Conservation (phyloP, 2,113 vertebrate species). For the Crocuta crocuta region DNA sequence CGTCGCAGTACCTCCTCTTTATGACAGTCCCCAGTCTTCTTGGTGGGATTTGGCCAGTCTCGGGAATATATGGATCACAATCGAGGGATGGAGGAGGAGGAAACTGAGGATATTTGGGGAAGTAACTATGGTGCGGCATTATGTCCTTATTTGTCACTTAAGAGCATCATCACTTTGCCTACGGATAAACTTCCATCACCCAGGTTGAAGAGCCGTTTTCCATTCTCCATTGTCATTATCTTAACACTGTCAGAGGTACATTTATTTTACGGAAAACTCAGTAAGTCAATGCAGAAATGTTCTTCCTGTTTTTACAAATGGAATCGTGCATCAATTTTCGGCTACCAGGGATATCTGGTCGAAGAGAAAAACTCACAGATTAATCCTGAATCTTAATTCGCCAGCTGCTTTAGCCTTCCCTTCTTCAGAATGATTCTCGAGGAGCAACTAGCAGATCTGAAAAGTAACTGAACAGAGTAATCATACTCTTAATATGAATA, state of each 20-base stretch:
- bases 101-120: constrained; percentile 29
- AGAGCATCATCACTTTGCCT: constrained; percentile 4
- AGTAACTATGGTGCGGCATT: background rate
- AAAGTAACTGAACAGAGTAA: constrained; percentile 21
- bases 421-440: background rate
- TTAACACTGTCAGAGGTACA: background rate
- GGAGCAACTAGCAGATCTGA: background rate
- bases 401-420: background rate
- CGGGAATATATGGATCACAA: background rate
- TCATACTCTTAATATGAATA: constrained; percentile 68
- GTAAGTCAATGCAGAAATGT: constrained; percentile 47
- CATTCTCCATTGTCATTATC: constrained; percentile 39
- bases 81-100: background rate
- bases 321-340: constrained; percentile 69
- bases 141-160: background rate
- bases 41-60: constrained; percentile 61
- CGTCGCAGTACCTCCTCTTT: background rate
- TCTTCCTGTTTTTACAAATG: constrained; percentile 69
- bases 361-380: constrained; percentile 23
- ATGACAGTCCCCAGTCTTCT: background rate
- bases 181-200: background rate
- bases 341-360: background rate
- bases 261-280: constrained; percentile 61
- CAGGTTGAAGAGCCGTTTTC: background rate
- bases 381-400: constrained; percentile 40